phyloP scores from a whole-genome alignment of 2,888 invertebrate species.

The Trichopria drosophilae region DNA sequence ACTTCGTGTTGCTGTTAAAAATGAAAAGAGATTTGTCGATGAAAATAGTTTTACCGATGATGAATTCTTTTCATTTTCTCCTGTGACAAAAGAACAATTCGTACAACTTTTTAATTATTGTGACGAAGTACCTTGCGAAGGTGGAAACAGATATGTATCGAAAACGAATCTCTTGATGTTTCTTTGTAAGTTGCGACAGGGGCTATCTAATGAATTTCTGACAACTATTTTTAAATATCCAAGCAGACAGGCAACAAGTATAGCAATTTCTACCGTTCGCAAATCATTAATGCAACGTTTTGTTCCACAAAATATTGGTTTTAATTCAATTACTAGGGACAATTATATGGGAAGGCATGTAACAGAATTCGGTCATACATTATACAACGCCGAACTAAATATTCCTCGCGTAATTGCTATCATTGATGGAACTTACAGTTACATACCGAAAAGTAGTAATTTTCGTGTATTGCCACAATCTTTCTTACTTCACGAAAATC shows the following conservation, averaged over 20 bases:
- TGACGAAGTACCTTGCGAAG: slow-evolving; percentile 5
- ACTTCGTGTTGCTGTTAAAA: slow-evolving; percentile 3
- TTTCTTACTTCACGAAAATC: slow-evolving; percentile 4
- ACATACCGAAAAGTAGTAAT: slow-evolving; percentile 20
- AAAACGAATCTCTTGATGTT: slow-evolving; percentile 11
- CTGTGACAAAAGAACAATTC: slow-evolving; percentile 14
- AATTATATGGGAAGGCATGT: slow-evolving; percentile 3
- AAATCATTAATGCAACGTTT: slow-evolving; percentile 13
- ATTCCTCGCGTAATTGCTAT: slow-evolving; percentile 10
- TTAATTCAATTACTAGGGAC: slow-evolving; percentile 14
- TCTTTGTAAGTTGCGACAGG: slow-evolving; percentile 22
- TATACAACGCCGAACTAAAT: slow-evolving; percentile 17
- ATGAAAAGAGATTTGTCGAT: slow-evolving; percentile 2
- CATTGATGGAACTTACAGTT: slow-evolving; percentile 27
- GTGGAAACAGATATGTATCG: slow-evolving; percentile 7
- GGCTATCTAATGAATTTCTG: slow-evolving; percentile 10
- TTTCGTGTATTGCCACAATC: slow-evolving; percentile 19
- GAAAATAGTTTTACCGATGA: slow-evolving; percentile 6
- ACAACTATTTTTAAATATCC: slow-evolving; percentile 10
- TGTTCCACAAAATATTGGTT: slow-evolving; percentile 17
- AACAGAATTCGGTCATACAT: slow-evolving; percentile 1
- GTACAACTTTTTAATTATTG: slow-evolving; percentile 9
- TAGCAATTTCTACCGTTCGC: neutral
- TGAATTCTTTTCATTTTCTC: slow-evolving; percentile 6
- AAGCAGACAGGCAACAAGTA: no score